Percentiles rank a stretch among this genome's conserved stretches.
Conservation (phyloP, 2,797 vertebrate species). For the Acanthurus lineatus region DNA sequence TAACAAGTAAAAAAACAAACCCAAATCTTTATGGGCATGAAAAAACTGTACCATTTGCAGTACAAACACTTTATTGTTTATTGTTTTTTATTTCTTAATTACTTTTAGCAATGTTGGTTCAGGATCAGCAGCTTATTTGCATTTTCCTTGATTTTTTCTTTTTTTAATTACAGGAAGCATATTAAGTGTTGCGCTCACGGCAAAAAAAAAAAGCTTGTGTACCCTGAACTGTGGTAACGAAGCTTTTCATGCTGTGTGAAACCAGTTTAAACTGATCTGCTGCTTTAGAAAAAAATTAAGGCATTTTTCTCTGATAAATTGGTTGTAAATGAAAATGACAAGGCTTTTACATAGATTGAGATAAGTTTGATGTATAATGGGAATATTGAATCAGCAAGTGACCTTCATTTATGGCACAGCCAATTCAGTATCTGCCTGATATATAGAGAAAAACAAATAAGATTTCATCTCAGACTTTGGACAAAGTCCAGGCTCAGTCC, state of each 20-base stretch:
- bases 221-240: background rate
- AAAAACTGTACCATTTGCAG: background rate
- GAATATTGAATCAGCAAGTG: constrained; percentile 31
- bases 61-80: too few relatives aligned
- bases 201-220: background rate
- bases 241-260: background rate
- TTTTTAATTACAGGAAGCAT: background rate
- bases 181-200: background rate
- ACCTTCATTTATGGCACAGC: constrained; percentile 21
- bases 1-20: background rate
- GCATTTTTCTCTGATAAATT: constrained; percentile 11
- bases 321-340: constrained; percentile 7
- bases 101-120: background rate
- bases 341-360: constrained; percentile 3
- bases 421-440: constrained; percentile 22
- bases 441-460: constrained; percentile 43
- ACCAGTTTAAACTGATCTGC: background rate
- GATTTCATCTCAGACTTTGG: constrained; percentile 30
- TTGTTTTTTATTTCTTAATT: background rate
- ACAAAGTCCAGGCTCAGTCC: constrained; percentile 47
- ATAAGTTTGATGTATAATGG: constrained; percentile 19
- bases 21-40: background rate
- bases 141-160: background rate
- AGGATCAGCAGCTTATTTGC: constrained; percentile 5
- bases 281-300: background rate